Conservation (phyloP, 2,888 invertebrate genomes). For the Limnephilus auricula region DNA sequence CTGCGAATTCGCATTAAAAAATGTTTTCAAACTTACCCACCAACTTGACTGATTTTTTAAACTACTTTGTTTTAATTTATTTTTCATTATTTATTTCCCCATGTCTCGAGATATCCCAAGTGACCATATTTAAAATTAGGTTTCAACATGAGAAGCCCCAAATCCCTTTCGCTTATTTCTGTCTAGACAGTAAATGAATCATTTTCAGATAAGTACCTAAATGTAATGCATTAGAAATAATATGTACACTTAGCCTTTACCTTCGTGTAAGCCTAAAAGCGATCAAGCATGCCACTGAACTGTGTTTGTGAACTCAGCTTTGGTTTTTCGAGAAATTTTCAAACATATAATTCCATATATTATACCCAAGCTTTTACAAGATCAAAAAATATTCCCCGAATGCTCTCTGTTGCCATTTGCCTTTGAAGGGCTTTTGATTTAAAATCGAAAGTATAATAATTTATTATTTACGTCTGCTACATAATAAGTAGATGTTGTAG, state of each 20-base stretch:
- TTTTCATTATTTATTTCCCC: no score
- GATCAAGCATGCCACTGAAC: background rate
- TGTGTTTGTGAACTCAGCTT: background rate
- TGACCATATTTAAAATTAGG: background rate
- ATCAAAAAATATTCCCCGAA: background rate
- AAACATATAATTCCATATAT: background rate
- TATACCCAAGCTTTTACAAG: background rate
- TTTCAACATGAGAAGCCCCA: background rate
- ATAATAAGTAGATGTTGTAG: no score
- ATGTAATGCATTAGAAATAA: background rate
- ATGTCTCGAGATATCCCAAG: background rate
- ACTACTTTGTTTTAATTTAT: no score
- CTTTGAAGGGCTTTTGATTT: background rate
- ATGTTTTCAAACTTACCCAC: background rate
- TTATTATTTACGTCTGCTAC: background rate
- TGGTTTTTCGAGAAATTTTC: background rate
- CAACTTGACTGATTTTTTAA: background rate
- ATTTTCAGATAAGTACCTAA: background rate
- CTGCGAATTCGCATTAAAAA: background rate
- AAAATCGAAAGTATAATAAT: background rate
- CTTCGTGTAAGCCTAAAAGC: background rate
- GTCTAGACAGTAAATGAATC: conserved; percentile 9
- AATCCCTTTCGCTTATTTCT: background rate
- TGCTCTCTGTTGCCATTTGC: background rate
- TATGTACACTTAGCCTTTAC: background rate